phyloP scores from a whole-genome alignment of 2,797 vertebrate genomes.

The Decapterus maruadsi region DNA sequence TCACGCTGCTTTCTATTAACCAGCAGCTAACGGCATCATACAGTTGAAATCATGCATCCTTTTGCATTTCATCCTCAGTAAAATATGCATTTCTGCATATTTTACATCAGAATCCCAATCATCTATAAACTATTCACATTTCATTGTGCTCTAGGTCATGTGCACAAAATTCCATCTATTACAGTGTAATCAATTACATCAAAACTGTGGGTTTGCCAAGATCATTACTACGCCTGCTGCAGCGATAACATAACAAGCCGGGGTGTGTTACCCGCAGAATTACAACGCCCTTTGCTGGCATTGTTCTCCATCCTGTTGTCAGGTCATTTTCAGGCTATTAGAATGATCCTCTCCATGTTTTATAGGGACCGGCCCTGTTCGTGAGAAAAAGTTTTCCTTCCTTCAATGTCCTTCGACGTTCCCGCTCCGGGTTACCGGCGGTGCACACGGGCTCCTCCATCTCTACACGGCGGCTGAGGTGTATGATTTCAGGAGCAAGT shows the following conservation, averaged over 20 bases:
- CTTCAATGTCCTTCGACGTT: conserved; percentile 9
- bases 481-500: conserved; percentile 35
- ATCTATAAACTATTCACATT: background rate
- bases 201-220: conserved; percentile 11
- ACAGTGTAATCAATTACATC: background rate
- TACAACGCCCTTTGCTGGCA: background rate
- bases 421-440: conserved; percentile 12
- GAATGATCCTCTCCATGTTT: background rate
- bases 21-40: background rate
- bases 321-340: background rate
- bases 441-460: conserved; percentile 16
- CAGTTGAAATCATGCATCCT: no score
- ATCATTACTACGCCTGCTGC: background rate
- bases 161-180: background rate
- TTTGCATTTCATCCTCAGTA: background rate
- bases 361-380: background rate
- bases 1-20: background rate
- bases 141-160: background rate
- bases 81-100: background rate
- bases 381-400: conserved; percentile 11
- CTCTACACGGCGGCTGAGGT: conserved; percentile 18
- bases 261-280: background rate
- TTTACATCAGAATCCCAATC: background rate
- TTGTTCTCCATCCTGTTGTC: background rate
- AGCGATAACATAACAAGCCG: background rate